These are phyloP conservation scores for Prunella strophiata DNA, from an alignment of 2,797 vertebrate species.

Conservation along the genomic window DNA sequence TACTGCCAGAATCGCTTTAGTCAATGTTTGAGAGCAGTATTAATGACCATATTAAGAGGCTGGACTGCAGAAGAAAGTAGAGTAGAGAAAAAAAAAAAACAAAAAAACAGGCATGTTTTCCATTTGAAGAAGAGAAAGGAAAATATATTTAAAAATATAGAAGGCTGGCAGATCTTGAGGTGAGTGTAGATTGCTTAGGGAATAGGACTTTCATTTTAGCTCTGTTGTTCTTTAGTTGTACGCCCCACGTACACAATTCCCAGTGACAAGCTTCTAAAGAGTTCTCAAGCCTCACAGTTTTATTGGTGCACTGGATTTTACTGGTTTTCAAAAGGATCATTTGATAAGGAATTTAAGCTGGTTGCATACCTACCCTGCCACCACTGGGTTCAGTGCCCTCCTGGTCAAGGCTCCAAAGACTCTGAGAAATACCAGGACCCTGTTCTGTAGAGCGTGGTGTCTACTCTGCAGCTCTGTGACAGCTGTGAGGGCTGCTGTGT, in stretches of 20 bases:
- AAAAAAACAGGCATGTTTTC: neutral
- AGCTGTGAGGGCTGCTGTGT: neutral
- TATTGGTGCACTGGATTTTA: neutral
- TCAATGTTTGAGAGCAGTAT: neutral
- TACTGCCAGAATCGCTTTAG: neutral
- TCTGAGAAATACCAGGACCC: neutral
- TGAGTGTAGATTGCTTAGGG: neutral
- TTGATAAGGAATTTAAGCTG: neutral
- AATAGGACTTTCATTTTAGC: neutral
- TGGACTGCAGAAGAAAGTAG: slow-evolving; percentile 5
- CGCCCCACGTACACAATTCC: neutral
- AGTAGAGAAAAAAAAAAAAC: neutral
- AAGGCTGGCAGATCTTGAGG: neutral
- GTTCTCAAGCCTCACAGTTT: neutral
- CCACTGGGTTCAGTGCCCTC: neutral
- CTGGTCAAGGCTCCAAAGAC: neutral
- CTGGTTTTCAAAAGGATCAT: neutral
- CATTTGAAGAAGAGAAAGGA: neutral
- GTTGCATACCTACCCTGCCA: neutral
- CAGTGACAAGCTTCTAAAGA: neutral
- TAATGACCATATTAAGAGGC: neutral
- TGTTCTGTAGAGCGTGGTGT: fast-evolving
- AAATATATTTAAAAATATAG: neutral
- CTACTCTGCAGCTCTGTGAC: neutral
- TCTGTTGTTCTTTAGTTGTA: neutral